Evolutionary conservation across 1,140 invertebrate species (phyloP).

Genomic region (Drosophila novamexicana): DNA sequence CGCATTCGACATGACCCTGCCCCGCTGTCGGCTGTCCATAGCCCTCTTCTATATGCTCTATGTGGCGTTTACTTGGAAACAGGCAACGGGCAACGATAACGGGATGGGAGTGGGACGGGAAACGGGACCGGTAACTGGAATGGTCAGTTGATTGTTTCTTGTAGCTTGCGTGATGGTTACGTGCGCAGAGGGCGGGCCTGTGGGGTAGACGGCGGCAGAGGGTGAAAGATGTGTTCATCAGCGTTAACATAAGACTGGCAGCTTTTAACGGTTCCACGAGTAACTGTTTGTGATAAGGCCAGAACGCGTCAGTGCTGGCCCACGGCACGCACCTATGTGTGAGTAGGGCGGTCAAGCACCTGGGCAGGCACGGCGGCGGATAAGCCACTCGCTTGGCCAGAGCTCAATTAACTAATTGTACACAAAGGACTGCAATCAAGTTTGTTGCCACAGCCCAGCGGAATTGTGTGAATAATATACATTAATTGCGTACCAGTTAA

Average conservation of each 20-base stretch:
- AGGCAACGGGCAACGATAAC: background rate
- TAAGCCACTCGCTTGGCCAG: constrained; percentile 36
- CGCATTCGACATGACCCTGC: constrained; percentile 63
- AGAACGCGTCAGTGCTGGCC: constrained; percentile 8
- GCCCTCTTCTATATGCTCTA: constrained; percentile 11
- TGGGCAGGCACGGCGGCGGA: constrained; percentile 7
- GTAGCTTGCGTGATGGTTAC: constrained; percentile 40
- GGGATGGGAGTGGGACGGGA: constrained; percentile 6
- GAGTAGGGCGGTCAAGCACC: background rate
- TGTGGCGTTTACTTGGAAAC: constrained; percentile 21
- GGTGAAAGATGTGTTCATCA: constrained; percentile 50
- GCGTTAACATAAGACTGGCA: constrained; percentile 45
- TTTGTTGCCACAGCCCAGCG: constrained; percentile 13
- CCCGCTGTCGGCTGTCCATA: constrained; percentile 14
- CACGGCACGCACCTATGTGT: constrained; percentile 27
- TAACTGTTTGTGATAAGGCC: constrained; percentile 52
- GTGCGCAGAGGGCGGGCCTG: constrained; percentile 1
- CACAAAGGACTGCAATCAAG: constrained; percentile 56
- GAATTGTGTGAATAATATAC: constrained; percentile 63
- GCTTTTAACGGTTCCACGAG: constrained; percentile 47
- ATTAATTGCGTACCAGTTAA: constrained; percentile 65
- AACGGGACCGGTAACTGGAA: constrained; percentile 8
- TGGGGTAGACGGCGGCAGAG: background rate
- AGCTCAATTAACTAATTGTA: constrained; percentile 84
- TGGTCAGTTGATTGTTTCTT: constrained; percentile 51